Base-by-base conservation (phyloP, 2,888 invertebrate species). In the Fragum fragum region DNA sequence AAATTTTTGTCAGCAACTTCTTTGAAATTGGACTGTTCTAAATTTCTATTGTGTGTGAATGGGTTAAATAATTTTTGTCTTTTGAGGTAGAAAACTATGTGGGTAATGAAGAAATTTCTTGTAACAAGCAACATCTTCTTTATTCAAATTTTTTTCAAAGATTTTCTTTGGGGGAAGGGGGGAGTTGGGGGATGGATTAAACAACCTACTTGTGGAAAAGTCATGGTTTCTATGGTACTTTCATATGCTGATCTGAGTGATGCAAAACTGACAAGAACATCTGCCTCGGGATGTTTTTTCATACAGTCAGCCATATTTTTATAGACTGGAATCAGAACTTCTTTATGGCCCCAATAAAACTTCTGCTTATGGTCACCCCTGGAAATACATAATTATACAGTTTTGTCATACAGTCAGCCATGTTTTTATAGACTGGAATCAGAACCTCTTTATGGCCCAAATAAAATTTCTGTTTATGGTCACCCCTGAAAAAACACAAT, bases 301-400 rank as follows among this genome's bases (percentile, higher is more conserved):
- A 99, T 98, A 0, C 99, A 99, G 91, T 99, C 98, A 86, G 97
- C 97, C 98, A 99, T 99, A 92, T 97, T 98, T 90, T 99, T 99
- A 95, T 99, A 99, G 7, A 99, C 98, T 87, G 97, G 97, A 92
- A 98, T 97, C 32, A 98, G 96, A 68, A 99, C 97, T 94, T 99
- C 99, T 94, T 99, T 98, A 95, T 99, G 99, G 0, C 99, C 99
- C 97, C 99, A 99, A 95, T 99, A 99, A 95, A 98, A 99, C 95
- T 99, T 99, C 95, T 99, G 99, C 94, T 99, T 99, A 95, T 99
- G 99, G 95, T 99, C 99, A 0, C 99, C 99, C 29, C 95, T 95
- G 18, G 14, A 73, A 73, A 53, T 36, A 36, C 32, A 36, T 36
- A 6, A 3, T 6, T 9, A 36, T 36, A 36, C 32, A 36, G 32